These are phyloP conservation scores for Megalurothrips usitatus DNA, from an alignment of 2,888 invertebrate species.

Conservation along the genomic window DNA sequence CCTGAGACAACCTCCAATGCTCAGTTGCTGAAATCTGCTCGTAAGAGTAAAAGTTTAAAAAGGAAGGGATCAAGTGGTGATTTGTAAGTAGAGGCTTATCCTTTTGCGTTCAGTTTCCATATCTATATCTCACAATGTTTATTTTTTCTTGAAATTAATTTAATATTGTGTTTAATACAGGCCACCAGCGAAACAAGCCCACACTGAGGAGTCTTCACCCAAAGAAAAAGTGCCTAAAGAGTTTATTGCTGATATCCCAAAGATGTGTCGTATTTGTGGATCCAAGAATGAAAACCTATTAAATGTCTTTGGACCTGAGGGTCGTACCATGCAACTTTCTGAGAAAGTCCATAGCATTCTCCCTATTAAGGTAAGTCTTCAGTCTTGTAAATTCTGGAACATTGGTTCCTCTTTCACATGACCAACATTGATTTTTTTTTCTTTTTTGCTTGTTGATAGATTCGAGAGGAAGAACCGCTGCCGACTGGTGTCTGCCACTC, in stretches of 20 bases:
- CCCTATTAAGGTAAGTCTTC: not conserved
- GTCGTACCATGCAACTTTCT: not conserved
- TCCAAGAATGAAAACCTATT: constrained; percentile 1
- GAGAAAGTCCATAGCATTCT: constrained; percentile 11
- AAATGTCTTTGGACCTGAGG: constrained; percentile 1
- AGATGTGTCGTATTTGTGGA: constrained; percentile 9
- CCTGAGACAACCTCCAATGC: not conserved
- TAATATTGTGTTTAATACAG: not conserved
- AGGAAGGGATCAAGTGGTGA: not conserved
- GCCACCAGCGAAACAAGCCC: not conserved
- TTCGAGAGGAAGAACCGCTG: not conserved
- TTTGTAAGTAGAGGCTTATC: not conserved
- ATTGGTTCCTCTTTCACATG: not conserved
- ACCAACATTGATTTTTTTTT: not conserved
- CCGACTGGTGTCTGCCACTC: not conserved
- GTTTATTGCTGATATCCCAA: not conserved
- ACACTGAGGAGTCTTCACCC: not conserved
- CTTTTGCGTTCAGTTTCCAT: not conserved
- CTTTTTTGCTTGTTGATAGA: not conserved
- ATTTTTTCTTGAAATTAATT: not conserved
- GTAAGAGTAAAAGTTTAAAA: not conserved
- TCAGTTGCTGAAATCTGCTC: not conserved
- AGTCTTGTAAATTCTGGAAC: not conserved
- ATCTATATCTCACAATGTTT: not conserved
- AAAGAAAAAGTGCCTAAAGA: not conserved